A percentile compares a stretch with the other conserved stretches of the same genome.
These are phyloP conservation scores for Acleris sparsana DNA, from an alignment of 2,888 invertebrate genomes.

Conservation along the genomic window DNA sequence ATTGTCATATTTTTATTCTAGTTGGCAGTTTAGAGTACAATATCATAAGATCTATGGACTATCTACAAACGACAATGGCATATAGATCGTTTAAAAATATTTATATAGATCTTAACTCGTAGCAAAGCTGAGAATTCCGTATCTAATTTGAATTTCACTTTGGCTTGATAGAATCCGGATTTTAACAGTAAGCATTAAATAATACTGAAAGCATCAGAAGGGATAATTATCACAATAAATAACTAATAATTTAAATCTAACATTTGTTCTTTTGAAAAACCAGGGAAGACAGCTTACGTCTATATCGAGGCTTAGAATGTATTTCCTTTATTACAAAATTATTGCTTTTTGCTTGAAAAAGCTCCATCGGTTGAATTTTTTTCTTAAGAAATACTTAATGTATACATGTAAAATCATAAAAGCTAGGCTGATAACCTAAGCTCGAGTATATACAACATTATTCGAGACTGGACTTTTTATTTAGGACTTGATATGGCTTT, in stretches of 20 bases:
- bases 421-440: conserved; percentile 26
- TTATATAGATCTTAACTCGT: conserved; percentile 46
- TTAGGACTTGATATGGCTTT: conserved; percentile 30
- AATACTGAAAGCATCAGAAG: conserved; percentile 56
- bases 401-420: conserved; percentile 26
- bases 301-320: not conserved
- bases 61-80: conserved; percentile 69
- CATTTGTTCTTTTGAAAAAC: conserved; percentile 29
- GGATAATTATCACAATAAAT: conserved; percentile 42
- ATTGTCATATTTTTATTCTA: conserved; percentile 54
- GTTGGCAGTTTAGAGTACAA: conserved; percentile 70
- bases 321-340: not conserved
- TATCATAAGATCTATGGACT: conserved; percentile 58
- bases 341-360: too few species aligned
- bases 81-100: conserved; percentile 62
- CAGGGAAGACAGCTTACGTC: conserved; percentile 15
- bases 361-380: too few species aligned
- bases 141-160: conserved; percentile 56
- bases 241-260: conserved; percentile 37
- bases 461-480: conserved; percentile 29
- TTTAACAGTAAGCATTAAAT: conserved; percentile 43
- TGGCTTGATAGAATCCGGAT: conserved; percentile 61
- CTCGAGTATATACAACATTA: conserved; percentile 23
- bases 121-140: conserved; percentile 50
- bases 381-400: conserved; percentile 38